Conservation (phyloP, 2,113 vertebrate genomes). For the Vanacampus margaritifer region DNA sequence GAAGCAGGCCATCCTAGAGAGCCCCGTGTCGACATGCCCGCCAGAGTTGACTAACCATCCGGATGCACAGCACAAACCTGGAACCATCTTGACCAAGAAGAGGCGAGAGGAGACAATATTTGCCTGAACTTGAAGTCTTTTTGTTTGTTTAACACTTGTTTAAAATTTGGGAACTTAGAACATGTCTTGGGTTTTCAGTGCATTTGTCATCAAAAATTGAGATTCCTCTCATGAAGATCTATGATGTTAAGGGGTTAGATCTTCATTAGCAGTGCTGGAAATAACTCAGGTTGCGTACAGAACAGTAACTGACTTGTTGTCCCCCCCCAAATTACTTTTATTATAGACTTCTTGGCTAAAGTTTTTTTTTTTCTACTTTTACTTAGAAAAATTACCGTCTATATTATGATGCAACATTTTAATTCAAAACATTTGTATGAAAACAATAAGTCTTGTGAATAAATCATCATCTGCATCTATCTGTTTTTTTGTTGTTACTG, state of each 20-base stretch:
- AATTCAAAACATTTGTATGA: conserved; percentile 42
- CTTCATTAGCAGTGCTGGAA: background rate
- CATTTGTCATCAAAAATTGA: background rate
- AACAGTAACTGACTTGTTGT: background rate
- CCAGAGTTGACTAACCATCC: conserved; percentile 96
- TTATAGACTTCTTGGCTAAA: no score
- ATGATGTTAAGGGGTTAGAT: background rate
- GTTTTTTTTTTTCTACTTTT: conserved; percentile 12
- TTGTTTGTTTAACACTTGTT: background rate
- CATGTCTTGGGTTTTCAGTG: conserved; percentile 8
- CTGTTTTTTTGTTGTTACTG: background rate
- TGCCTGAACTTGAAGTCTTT: conserved; percentile 73
- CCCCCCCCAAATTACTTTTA: background rate
- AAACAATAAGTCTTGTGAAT: conserved; percentile 21
- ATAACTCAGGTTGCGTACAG: background rate
- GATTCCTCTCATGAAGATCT: background rate
- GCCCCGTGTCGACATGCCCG: conserved; percentile 91
- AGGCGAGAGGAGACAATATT: conserved; percentile 97
- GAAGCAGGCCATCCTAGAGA: conserved; percentile 96
- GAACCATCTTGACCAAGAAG: conserved; percentile 99
- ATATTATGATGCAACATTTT: conserved; percentile 23
- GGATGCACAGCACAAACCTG: conserved; percentile 95
- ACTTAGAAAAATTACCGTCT: background rate
- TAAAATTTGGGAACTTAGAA: background rate
- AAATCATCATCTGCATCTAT: background rate